Conservation (phyloP, 2,888 invertebrate species). For the Teleogryllus oceanicus region DNA sequence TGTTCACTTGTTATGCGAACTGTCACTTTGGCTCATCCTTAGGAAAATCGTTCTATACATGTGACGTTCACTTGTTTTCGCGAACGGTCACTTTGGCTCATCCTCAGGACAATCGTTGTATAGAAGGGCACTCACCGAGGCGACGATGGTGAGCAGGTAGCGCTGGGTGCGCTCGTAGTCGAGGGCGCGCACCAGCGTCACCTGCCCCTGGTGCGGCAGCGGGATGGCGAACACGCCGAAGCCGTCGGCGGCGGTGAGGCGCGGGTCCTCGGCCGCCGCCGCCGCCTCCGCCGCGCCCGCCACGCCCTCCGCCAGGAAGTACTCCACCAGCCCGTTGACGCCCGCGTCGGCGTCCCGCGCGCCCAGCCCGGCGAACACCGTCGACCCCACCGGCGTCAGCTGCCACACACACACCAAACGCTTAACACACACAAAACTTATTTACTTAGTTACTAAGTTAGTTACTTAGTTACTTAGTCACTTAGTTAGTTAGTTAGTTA, state of each 20-base stretch:
- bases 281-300: constrained; percentile 48
- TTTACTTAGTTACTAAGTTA: not conserved
- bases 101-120: too few species aligned
- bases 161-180: constrained; percentile 85
- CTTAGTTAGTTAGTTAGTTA: too few species aligned
- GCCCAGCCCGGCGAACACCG: constrained; percentile 75
- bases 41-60: too few species aligned
- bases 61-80: too few species aligned
- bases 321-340: constrained; percentile 83
- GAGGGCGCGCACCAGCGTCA: constrained; percentile 78
- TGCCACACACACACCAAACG: constrained; percentile 47
- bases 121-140: constrained; percentile 59
- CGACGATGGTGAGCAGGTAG: constrained; percentile 83
- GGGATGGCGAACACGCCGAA: constrained; percentile 80
- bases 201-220: constrained; percentile 82
- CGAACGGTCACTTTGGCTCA: too few species aligned
- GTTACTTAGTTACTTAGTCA: not conserved
- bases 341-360: constrained; percentile 82
- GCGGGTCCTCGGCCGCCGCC: constrained; percentile 55
- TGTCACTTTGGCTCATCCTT: too few species aligned
- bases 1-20: too few species aligned
- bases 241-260: constrained; percentile 69
- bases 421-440: too few species aligned
- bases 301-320: constrained; percentile 72
- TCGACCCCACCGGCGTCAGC: constrained; percentile 81